Percentiles rank a stretch among this genome's conserved stretches.
phyloP scores from a whole-genome alignment of 2,113 vertebrate species.

The Peucedramus taeniatus region DNA sequence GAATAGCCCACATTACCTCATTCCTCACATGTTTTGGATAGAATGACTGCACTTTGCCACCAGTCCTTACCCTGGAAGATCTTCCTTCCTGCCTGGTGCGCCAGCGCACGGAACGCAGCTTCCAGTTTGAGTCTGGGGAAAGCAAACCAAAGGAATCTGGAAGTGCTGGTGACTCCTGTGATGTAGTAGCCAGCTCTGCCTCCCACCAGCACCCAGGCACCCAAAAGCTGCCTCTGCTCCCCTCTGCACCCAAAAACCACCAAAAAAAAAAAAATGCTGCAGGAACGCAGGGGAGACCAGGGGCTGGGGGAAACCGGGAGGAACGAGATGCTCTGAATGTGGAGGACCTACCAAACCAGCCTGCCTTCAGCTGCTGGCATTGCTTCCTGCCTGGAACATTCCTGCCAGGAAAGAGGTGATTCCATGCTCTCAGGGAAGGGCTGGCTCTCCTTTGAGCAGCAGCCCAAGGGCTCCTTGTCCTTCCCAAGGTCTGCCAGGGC shows the following conservation, averaged over 20 bases:
- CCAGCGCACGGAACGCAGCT: neutral
- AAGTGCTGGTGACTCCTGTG: neutral
- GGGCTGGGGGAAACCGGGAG: neutral
- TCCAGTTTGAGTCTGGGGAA: neutral
- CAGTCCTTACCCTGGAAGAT: neutral
- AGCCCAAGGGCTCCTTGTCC: neutral
- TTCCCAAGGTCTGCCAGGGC: neutral
- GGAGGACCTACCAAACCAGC: neutral
- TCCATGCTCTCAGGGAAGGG: neutral
- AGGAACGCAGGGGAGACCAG: neutral
- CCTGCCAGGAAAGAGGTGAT: neutral
- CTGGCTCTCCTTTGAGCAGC: neutral
- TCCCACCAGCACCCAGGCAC: neutral
- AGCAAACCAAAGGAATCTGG: neutral
- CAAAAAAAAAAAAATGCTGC: neutral
- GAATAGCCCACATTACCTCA: constrained; percentile 6
- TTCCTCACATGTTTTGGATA: constrained; percentile 2
- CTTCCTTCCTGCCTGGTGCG: neutral
- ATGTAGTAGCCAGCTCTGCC: neutral
- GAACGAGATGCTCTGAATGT: neutral
- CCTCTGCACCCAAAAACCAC: neutral
- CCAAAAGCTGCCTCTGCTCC: neutral
- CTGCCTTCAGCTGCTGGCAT: neutral
- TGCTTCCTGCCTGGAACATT: neutral
- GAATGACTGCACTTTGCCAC: neutral